Evolutionary conservation across 2,888 invertebrate species (phyloP).

Genomic region (Endotricha flammealis): DNA sequence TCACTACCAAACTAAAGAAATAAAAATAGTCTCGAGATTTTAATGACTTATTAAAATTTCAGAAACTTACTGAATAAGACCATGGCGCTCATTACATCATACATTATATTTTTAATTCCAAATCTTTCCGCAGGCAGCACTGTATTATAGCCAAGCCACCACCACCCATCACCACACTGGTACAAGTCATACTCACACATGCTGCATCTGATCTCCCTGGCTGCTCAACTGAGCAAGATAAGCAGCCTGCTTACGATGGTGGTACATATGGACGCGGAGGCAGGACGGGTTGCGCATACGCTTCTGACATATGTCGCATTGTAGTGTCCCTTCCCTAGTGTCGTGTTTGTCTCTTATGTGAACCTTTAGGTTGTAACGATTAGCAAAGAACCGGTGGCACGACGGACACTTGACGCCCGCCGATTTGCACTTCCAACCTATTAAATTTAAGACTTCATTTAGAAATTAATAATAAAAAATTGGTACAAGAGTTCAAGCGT

Average conservation of each 20-base stretch:
- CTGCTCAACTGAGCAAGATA: conserved; percentile 59
- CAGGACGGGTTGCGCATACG: conserved; percentile 81
- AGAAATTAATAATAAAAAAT: too few species aligned
- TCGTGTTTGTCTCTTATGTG: conserved; percentile 86
- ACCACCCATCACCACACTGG: neutral
- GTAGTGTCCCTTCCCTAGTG: conserved; percentile 80
- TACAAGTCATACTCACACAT: conserved; percentile 37
- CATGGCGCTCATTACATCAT: too few species aligned
- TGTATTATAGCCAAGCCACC: neutral
- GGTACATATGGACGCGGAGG: conserved; percentile 81
- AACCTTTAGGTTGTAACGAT: conserved; percentile 83
- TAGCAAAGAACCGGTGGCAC: conserved; percentile 81
- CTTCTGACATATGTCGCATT: conserved; percentile 84
- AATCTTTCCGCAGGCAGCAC: too few species aligned
- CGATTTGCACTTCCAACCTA: conserved; percentile 66
- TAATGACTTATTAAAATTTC: too few species aligned
- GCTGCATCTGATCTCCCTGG: conserved; percentile 49
- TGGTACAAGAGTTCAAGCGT: too few species aligned
- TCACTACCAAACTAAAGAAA: too few species aligned
- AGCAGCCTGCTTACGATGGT: conserved; percentile 80
- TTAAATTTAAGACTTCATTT: too few species aligned
- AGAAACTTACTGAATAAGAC: too few species aligned
- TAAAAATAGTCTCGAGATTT: too few species aligned
- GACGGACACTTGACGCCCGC: conserved; percentile 80
- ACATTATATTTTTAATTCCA: too few species aligned